phyloP scores from a whole-genome alignment of 2,797 vertebrate species.

The Hippocampus kuda region DNA sequence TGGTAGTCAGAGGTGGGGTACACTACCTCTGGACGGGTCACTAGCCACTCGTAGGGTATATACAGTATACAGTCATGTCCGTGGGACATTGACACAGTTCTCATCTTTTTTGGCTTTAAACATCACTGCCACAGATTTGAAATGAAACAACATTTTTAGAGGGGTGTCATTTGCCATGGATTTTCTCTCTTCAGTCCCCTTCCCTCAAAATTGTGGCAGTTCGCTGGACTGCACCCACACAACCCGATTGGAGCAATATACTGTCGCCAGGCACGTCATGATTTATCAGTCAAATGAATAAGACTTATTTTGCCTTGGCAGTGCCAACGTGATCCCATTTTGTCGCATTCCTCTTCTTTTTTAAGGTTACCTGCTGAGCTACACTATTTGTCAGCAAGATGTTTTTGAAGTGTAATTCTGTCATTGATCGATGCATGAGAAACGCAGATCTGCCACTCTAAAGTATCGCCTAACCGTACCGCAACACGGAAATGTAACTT shows the following conservation, averaged over 20 bases:
- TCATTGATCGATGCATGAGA: neutral
- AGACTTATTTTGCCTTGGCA: neutral
- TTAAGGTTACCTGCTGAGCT: neutral
- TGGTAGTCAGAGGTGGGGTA: no score
- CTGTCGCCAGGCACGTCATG: no score
- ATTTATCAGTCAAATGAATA: neutral
- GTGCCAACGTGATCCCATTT: neutral
- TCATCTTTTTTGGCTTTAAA: no score
- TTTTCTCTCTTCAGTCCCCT: neutral
- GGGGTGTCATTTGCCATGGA: neutral
- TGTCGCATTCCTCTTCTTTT: neutral
- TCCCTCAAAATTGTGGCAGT: neutral
- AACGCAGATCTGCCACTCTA: neutral
- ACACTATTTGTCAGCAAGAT: neutral
- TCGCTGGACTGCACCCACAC: neutral
- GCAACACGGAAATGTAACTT: neutral
- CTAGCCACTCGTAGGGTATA: no score
- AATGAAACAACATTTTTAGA: neutral
- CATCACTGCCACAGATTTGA: no score
- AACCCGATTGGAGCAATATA: neutral
- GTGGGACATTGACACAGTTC: no score
- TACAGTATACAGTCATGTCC: no score
- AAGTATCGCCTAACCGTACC: neutral
- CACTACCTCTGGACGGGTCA: no score
- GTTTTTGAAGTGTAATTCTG: neutral